A percentile compares a stretch with the other conserved stretches of the same genome.
Evolutionary conservation across 1,140 invertebrate genomes (phyloP).

Genomic region (Plutomurus gul): DNA sequence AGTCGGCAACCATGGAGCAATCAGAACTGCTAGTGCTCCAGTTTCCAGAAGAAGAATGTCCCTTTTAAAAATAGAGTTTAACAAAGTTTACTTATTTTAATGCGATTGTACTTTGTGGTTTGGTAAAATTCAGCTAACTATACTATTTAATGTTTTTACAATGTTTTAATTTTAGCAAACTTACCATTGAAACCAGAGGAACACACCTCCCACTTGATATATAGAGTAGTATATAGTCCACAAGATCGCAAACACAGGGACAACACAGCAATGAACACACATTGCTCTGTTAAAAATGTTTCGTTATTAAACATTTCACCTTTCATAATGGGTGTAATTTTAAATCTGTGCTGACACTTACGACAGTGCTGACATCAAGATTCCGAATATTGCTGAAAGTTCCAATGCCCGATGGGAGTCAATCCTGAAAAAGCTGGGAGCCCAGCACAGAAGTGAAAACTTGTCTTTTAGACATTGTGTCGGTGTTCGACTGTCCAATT

Average conservation of each 20-base stretch:
- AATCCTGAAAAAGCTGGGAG: slow-evolving; percentile 67
- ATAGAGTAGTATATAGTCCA: slow-evolving; percentile 78
- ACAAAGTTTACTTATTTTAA: not conserved
- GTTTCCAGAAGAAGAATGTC: slow-evolving; percentile 77
- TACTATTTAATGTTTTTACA: not conserved
- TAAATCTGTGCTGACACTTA: slow-evolving; percentile 56
- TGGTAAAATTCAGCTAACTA: too few species aligned
- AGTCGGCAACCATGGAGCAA: slow-evolving; percentile 66
- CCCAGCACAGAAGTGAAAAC: slow-evolving; percentile 72
- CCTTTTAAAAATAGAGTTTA: slow-evolving; percentile 62
- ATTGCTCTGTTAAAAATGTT: slow-evolving; percentile 62
- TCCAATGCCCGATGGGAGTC: slow-evolving; percentile 73
- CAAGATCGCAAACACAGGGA: slow-evolving; percentile 67
- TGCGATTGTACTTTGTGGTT: too few species aligned
- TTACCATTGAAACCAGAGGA: slow-evolving; percentile 79
- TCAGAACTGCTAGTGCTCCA: slow-evolving; percentile 73
- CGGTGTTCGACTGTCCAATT: slow-evolving; percentile 60
- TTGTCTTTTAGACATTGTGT: slow-evolving; percentile 66
- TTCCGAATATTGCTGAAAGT: slow-evolving; percentile 69
- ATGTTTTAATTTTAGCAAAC: too few species aligned
- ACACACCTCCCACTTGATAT: slow-evolving; percentile 77
- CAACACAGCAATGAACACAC: slow-evolving; percentile 66
- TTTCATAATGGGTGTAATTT: not conserved
- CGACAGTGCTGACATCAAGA: slow-evolving; percentile 69
- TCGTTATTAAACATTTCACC: not conserved